Base-by-base conservation (phyloP, 2,113 vertebrate genomes). In the Poeciliopsis occidentalis region DNA sequence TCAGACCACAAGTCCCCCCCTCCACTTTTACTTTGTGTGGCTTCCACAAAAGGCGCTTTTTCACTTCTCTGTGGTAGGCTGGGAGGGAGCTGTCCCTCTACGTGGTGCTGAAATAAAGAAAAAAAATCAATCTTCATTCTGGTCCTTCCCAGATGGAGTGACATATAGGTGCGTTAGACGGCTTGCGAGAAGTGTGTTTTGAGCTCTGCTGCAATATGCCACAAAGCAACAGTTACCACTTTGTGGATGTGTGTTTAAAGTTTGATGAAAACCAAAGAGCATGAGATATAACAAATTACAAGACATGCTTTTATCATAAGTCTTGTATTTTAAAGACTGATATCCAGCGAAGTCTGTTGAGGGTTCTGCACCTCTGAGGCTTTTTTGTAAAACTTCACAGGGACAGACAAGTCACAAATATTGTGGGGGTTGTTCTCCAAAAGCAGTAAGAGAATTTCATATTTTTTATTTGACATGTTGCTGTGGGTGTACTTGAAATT, bases 101-200 rank as follows among this genome's bases (percentile, higher is more conserved):
- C 34, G 39, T 80, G 80, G 90, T 94, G 85, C 94, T 94, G 92
- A 94, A 94, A 93, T 82, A 24, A 62, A 66, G 34, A 41, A 86
- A 85, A 87, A 62, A 66, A 41, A 86, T 85, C 86, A 69, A 13
- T 64, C 37, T 76, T 78, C 7, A n/a, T 31, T 72, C 79, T 73
- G 6, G 60, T 66, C 71, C 32, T 60, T 19, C 37, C 69, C 27
- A 79, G 30, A 30, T 47, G 22, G 27, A 65, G 61, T 44, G 4
- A 73, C 41, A 68, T 51, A 80, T n/a, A 57, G 24, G n/a, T 67
- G 60, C 63, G 79, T 64, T n/a, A 68, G 78, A 63, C 34, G 65
- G 69, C 47, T 75, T 2, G 26, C 62, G n/a, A 24, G 24, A 62
- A 70, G 69, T 51, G 41, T 69, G 60, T 82, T 64, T 30, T 60